phyloP scores from a whole-genome alignment of 1,140 invertebrate species.

The Oncopodura yosiiana region DNA sequence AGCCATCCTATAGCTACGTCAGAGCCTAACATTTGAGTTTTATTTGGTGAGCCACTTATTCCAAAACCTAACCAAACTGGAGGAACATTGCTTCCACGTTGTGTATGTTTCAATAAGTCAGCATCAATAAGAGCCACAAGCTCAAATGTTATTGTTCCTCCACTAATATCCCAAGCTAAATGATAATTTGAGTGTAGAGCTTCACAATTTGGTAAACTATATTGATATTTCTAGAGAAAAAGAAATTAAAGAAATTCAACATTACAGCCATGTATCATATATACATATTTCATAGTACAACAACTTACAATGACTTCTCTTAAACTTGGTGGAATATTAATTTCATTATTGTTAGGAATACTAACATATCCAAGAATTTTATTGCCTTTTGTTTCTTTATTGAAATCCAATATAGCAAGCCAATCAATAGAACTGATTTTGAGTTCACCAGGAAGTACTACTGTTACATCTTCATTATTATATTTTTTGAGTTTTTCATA shows the following conservation, averaged over 20 bases:
- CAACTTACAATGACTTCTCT: slow-evolving; percentile 47
- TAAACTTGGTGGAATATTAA: slow-evolving; percentile 76
- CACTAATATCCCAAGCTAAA: slow-evolving; percentile 80
- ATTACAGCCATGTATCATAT: background rate
- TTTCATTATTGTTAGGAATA: slow-evolving; percentile 62
- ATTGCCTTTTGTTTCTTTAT: slow-evolving; percentile 53
- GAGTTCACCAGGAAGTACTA: slow-evolving; percentile 69
- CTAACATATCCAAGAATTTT: slow-evolving; percentile 66
- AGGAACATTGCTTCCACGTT: no score
- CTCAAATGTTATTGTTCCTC: slow-evolving; percentile 76
- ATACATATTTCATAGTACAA: background rate
- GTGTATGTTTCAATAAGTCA: no score
- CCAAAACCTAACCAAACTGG: slow-evolving; percentile 83
- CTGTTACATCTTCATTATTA: slow-evolving; percentile 58
- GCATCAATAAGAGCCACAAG: slow-evolving; percentile 64
- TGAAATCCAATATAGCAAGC: slow-evolving; percentile 69
- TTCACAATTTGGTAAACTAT: slow-evolving; percentile 67
- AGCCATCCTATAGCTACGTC: slow-evolving; percentile 71
- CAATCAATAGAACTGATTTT: slow-evolving; percentile 77
- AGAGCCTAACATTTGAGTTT: slow-evolving; percentile 70
- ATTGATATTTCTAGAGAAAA: slow-evolving; percentile 38
- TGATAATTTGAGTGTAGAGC: slow-evolving; percentile 73
- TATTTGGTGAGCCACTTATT: slow-evolving; percentile 59
- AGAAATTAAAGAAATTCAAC: slow-evolving; percentile 3
- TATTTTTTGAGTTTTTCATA: slow-evolving; percentile 66